Percentiles rank a stretch among this genome's conserved stretches.
Evolutionary conservation across 2,888 invertebrate genomes (phyloP).

Genomic region (Euplexia lucipara): DNA sequence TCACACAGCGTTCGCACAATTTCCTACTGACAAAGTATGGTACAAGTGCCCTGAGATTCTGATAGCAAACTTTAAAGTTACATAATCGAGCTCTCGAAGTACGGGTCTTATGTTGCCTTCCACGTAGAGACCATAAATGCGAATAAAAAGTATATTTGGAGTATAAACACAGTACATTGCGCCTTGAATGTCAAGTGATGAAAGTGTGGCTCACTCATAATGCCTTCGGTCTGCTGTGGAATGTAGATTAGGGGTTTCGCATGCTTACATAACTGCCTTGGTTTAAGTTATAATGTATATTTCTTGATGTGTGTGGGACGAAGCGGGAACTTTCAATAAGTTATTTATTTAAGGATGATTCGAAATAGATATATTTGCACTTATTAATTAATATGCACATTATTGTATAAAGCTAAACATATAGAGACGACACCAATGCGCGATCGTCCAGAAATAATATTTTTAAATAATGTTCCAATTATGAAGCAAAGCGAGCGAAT

Average conservation of each 20-base stretch:
- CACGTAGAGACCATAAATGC: slow-evolving; percentile 58
- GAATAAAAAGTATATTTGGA: slow-evolving; percentile 59
- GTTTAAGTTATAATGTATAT: too few species aligned
- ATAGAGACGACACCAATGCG: too few species aligned
- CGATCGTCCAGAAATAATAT: too few species aligned
- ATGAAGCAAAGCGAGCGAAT: too few species aligned
- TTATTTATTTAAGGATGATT: too few species aligned
- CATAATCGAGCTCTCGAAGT: slow-evolving; percentile 23
- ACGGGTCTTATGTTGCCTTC: slow-evolving; percentile 36
- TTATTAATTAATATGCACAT: too few species aligned
- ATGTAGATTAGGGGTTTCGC: slow-evolving; percentile 31
- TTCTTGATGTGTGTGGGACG: too few species aligned
- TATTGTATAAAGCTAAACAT: too few species aligned
- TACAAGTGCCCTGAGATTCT: slow-evolving; percentile 8
- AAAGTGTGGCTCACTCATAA: slow-evolving; percentile 43
- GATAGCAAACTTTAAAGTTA: slow-evolving; percentile 48
- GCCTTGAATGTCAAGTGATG: slow-evolving; percentile 53
- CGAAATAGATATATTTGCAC: too few species aligned
- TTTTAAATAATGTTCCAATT: too few species aligned
- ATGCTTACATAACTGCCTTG: slow-evolving; percentile 28
- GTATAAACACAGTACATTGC: slow-evolving; percentile 46
- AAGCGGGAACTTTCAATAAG: too few species aligned
- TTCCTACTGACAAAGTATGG: slow-evolving; percentile 18
- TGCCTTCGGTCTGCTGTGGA: slow-evolving; percentile 35
- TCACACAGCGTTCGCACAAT: slow-evolving; percentile 26